Evolutionary conservation across 1,140 invertebrate genomes (phyloP).

Genomic region (Magallana gigas): DNA sequence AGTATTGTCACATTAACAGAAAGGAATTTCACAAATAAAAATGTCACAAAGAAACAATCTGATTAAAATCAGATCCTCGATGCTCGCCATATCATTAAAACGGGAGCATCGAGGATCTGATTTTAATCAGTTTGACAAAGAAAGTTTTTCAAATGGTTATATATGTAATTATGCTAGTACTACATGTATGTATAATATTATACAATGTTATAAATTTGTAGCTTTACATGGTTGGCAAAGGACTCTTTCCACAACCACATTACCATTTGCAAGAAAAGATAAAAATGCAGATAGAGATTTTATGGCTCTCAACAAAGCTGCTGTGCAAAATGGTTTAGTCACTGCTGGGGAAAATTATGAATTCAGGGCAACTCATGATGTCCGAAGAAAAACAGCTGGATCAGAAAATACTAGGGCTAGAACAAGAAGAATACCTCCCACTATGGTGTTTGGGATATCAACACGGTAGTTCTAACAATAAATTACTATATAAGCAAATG

Average conservation of each 20-base stretch:
- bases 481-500: neutral
- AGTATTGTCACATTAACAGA: no score
- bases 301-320: constrained; percentile 74
- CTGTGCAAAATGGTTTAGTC: constrained; percentile 72
- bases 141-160: neutral
- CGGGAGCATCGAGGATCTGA: neutral
- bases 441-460: constrained; percentile 75
- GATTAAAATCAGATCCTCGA: no score
- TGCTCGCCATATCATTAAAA: no score
- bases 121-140: no score
- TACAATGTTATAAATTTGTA: constrained; percentile 43
- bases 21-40: no score
- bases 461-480: constrained; percentile 70
- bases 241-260: constrained; percentile 54
- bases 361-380: constrained; percentile 76
- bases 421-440: constrained; percentile 69
- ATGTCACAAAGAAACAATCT: no score
- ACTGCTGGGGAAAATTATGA: constrained; percentile 72
- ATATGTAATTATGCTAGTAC: neutral
- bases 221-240: constrained; percentile 66
- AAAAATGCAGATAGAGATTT: constrained; percentile 73
- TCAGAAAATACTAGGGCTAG: constrained; percentile 63
- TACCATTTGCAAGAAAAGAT: constrained; percentile 66
- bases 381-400: constrained; percentile 65
- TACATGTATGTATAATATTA: neutral